Evolutionary conservation across 2,113 vertebrate species (phyloP), one percentile per base, ranked within the genome.

Genomic region (Nestor notabilis): DNA sequence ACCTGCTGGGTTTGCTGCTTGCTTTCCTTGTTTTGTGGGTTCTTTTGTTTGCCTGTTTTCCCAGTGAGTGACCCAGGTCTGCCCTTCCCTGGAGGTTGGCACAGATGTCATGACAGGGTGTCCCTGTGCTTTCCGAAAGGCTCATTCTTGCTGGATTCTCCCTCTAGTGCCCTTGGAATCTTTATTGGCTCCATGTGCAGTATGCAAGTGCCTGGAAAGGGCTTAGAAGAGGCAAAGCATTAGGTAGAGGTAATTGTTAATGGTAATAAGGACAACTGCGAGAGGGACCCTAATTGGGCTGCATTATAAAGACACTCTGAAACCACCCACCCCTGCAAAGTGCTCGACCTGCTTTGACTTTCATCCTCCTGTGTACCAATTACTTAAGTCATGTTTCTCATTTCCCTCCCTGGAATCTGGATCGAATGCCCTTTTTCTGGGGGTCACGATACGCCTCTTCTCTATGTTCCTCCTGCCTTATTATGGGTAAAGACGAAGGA

Each of bases 31-130:
- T 24, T 29, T 24, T 58, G 19, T 12, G 27, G 11, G 0, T 13
- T 11, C 4, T 8, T 41, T 47, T 10, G 10, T 13, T 35, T 7
- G 16, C n/a, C 47, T 46, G 20, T 43, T 58, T 44, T 56, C 20
- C 35, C 12, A 5, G 14, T 5, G 10, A 56, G 28, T 11, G 29
- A 12, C 0, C 1, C 0, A 68, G 43, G 11, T 52, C 71, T 46
- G 37, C 11, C 21, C 31, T 44, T 81, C 24, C n/a, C 17, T 58
- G 47, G n/a, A n/a, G 27, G 28, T 55, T 84, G 58, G 64, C n/a
- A 56, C 4, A 7, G 64, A 28, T 35, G 10, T 3, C 2, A 8
- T n/a, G 39, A 35, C 27, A 37, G 25, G 9, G 13, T 52, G 41
- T 28, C 44, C 25, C 46, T 12, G 1, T 60, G 44, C 69, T 65